Evolutionary conservation across 2,113 vertebrate species (phyloP), one percentile per base, ranked within the genome.

Genomic region (Tychaedon coryphoeus): DNA sequence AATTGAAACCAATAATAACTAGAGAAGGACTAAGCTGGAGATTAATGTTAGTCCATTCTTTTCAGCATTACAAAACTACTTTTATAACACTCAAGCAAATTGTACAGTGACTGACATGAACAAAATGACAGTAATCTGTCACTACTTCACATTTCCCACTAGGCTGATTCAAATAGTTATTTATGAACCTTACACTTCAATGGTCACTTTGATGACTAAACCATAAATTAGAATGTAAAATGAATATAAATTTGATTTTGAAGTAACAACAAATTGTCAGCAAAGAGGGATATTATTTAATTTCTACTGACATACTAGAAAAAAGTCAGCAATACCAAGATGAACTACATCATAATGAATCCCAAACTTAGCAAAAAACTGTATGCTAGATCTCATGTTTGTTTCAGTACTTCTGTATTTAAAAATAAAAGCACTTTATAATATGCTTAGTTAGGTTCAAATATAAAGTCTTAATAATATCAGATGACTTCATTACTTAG

Each of bases 181-280:
- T 97, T 91, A 92, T 84, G 90, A 95, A 95, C 34, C 71, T 92
- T 94, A 95, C 88, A 96, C 77, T 93, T 91, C 79, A 97, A 71
- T 28, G 81, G 92, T 96, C 91, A 97, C 87, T 97, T 95, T 97
- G 94, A 97, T 96, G 91, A 96, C 92, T 98, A 96, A 92, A 91
- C 79, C 86, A 97, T 93, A 97, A 97, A 98, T 95, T 89, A 96
- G 72, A 91, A 97, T 95, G 83, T 83, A 95, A 97, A 96, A 78
- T 73, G 92, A 97, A 86, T 88, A 91, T 40, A 95, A 93, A 93
- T 95, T 93, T 82, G 43, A 96, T 96, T 98, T 96, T 65, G 89
- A 38, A 96, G 66, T 74, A 94, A 91, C 90, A 94, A 60, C 42
- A 90, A 93, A 96, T 92, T 90, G 87, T 82, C 74, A 97, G 83